These are phyloP conservation scores for Tetragnatha montana DNA, from an alignment of 2,888 invertebrate species.

Conservation along the genomic window DNA sequence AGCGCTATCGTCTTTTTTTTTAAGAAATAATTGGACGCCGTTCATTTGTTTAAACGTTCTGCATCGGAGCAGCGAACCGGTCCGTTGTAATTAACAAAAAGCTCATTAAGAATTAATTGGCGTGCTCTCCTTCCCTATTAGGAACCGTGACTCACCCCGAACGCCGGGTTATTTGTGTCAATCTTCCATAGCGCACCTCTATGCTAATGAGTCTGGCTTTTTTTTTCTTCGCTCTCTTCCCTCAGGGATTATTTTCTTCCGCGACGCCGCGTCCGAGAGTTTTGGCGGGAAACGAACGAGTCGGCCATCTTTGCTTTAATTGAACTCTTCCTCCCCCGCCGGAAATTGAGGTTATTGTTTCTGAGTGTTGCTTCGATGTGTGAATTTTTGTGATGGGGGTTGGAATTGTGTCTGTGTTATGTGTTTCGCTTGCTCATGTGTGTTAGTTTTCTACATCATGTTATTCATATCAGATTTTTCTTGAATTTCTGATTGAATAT, in stretches of 20 bases:
- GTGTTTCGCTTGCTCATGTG: too few relatives aligned
- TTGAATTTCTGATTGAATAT: too few relatives aligned
- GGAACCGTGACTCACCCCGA: conserved; percentile 62
- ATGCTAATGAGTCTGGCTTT: conserved; percentile 54
- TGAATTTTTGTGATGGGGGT: too few relatives aligned
- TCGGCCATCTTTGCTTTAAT: background rate
- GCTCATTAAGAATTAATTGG: conserved; percentile 70
- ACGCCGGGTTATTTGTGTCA: conserved; percentile 63
- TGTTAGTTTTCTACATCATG: too few relatives aligned
- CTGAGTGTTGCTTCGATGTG: too few relatives aligned
- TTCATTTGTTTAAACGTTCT: conserved; percentile 69
- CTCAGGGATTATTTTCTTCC: conserved; percentile 50
- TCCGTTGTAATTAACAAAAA: conserved; percentile 67
- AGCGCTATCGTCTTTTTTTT: conserved; percentile 40
- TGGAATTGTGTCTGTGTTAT: too few relatives aligned
- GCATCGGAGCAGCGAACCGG: conserved; percentile 68
- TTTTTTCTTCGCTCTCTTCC: conserved; percentile 25
- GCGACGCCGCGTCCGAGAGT: conserved; percentile 7
- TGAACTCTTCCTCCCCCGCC: background rate
- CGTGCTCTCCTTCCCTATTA: conserved; percentile 61
- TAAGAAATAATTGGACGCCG: conserved; percentile 67
- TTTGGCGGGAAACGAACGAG: background rate
- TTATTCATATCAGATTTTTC: too few relatives aligned
- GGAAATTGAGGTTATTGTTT: conserved; percentile 57
- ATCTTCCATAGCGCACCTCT: conserved; percentile 51